These are phyloP conservation scores for Leptobrachium ailaonicum DNA, from an alignment of 2,113 vertebrate genomes.

Conservation along the genomic window DNA sequence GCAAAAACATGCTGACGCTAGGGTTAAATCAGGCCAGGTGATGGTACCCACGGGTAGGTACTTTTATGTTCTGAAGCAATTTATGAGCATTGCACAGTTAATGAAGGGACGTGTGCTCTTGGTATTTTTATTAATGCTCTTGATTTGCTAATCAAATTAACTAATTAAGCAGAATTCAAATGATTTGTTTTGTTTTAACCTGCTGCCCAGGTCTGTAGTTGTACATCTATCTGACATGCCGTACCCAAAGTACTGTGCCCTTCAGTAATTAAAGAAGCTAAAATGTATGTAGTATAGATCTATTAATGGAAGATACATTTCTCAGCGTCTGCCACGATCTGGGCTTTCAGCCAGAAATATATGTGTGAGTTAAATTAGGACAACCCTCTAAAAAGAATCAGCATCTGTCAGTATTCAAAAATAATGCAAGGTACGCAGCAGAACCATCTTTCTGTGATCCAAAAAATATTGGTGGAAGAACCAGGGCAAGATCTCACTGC, in stretches of 20 bases:
- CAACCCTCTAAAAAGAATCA: slow-evolving; percentile 5
- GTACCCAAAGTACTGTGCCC: not conserved
- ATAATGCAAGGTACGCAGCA: too few relatives aligned
- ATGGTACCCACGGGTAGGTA: too few relatives aligned
- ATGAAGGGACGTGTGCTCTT: too few relatives aligned
- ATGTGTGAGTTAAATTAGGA: slow-evolving; percentile 6
- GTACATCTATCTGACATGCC: not conserved
- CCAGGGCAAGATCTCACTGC: too few relatives aligned
- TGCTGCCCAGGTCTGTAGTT: not conserved
- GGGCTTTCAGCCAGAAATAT: slow-evolving; percentile 9
- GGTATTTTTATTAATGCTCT: not conserved
- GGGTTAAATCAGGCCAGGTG: too few relatives aligned
- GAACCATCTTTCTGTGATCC: too few relatives aligned
- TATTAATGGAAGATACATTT: slow-evolving; percentile 2
- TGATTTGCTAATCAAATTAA: not conserved
- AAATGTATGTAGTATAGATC: not conserved
- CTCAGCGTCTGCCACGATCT: not conserved
- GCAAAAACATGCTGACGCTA: too few relatives aligned
- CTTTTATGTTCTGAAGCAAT: too few relatives aligned
- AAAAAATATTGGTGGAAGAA: too few relatives aligned
- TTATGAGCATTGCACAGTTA: too few relatives aligned
- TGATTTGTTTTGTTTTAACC: not conserved
- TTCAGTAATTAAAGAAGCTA: slow-evolving; percentile 6
- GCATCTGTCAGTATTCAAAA: not conserved
- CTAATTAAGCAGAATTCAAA: not conserved